Base-by-base conservation (phyloP, 2,113 vertebrate species). In the Chitala chitala region DNA sequence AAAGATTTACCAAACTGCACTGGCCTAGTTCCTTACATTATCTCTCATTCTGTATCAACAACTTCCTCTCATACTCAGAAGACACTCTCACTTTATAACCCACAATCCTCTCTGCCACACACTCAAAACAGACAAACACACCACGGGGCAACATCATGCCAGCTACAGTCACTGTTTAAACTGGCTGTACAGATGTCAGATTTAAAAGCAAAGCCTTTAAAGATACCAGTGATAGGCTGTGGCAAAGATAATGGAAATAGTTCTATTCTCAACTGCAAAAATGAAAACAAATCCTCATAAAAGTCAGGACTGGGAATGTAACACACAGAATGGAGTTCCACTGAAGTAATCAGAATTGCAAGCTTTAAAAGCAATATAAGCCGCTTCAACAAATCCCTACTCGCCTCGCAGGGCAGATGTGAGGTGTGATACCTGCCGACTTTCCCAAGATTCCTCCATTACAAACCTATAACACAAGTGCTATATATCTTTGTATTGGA, bases 381-480 rank as follows among this genome's bases (percentile, higher is more conserved):
- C 72, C 42, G 31, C 56, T 73, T 22, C 12, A 33, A 64, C 72
- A 73, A 64, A 73, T 44, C 56, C 38, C 54, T 0, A 24, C 71
- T 58, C 38, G 40, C 55, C 71, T 59, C 1, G 70, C 22, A 4
- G 55, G 40, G 75, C 86, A 84, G 85, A 87, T 87, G 87, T 83
- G 85, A 86, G 82, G 78, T 86, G 86, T 85, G 87, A 86, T 85
- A 85, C 86, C 83, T 82, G 84, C 75, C 88, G 87, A 87, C 87
- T 86, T 88, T 86, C 85, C 86, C 84, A 88, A 83, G 82, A 84
- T 78, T 80, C 72, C n/a, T 53, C 46, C 48, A 54, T 69, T 38
- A 71, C 65, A 64, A 74, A 70, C 73, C 56, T 79, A 77, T 55
- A 77, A 73, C 76, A 69, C 73, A 51, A 51, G 17, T 76, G 75